phyloP scores from a whole-genome alignment of 2,888 invertebrate genomes.

The Agelastica alni region DNA sequence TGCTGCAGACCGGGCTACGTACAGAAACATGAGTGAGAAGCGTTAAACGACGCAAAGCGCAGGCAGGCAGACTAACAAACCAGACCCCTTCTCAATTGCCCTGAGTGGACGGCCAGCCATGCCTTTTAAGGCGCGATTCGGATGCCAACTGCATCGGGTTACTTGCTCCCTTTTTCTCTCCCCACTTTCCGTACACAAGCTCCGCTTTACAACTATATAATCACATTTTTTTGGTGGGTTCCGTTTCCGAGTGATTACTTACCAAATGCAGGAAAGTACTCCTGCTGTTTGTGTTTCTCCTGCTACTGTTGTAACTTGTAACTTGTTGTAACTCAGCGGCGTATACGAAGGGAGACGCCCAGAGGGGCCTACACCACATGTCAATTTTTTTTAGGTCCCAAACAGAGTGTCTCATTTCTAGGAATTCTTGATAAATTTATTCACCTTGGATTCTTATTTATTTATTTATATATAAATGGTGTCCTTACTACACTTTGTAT shows the following conservation, averaged over 20 bases:
- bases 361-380: background rate
- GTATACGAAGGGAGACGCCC: background rate
- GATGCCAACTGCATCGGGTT: constrained; percentile 55
- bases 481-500: no score
- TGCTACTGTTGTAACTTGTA: constrained; percentile 2
- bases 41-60: constrained; percentile 26
- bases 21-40: constrained; percentile 3
- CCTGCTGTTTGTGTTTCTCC: constrained; percentile 2
- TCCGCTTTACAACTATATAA: constrained; percentile 24
- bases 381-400: background rate
- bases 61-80: constrained; percentile 21
- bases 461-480: no score
- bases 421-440: no score
- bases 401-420: no score
- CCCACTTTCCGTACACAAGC: constrained; percentile 29
- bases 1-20: constrained; percentile 19
- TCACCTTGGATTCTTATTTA: no score
- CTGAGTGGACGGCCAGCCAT: constrained; percentile 33
- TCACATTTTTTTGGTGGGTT: constrained; percentile 33
- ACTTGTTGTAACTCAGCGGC: constrained; percentile 1
- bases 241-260: constrained; percentile 33
- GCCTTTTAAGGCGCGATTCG: constrained; percentile 57
- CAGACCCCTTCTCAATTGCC: constrained; percentile 56
- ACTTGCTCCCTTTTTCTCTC: constrained; percentile 33
- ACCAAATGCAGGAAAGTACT: constrained; percentile 27